Conservation (phyloP, 1,140 invertebrate species). For the Aphelinus atriplicis region DNA sequence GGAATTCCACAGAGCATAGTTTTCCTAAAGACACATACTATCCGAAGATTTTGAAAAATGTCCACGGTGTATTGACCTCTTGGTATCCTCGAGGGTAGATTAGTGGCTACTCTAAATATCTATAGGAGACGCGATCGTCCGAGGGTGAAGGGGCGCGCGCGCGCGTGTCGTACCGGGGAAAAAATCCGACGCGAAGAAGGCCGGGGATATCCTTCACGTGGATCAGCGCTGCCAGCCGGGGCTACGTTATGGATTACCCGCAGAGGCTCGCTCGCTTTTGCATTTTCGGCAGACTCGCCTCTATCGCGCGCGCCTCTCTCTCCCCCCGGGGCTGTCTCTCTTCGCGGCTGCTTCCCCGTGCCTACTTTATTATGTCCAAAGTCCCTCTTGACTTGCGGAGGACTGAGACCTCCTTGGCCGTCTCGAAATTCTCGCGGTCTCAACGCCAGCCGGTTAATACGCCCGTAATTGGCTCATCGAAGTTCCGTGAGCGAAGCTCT, state of each 20-base stretch:
- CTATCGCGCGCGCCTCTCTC: neutral
- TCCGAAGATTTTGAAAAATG: too few relatives aligned
- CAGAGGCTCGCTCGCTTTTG: constrained; percentile 7
- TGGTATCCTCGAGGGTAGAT: too few relatives aligned
- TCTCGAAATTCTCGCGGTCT: neutral
- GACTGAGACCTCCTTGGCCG: constrained; percentile 19
- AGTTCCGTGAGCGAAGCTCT: constrained; percentile 13
- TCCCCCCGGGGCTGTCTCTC: neutral
- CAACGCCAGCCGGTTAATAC: neutral
- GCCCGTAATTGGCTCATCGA: constrained; percentile 32
- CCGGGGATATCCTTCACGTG: constrained; percentile 34
- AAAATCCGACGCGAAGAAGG: constrained; percentile 39
- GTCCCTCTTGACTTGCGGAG: constrained; percentile 30
- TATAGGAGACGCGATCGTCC: too few relatives aligned
- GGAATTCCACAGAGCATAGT: too few relatives aligned
- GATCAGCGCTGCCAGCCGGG: constrained; percentile 26
- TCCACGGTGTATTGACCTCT: too few relatives aligned
- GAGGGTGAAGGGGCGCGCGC: neutral
- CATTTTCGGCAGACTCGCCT: neutral
- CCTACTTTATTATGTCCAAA: constrained; percentile 33
- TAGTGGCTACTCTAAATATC: too few relatives aligned
- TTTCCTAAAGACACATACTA: too few relatives aligned
- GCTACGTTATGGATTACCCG: constrained; percentile 34
- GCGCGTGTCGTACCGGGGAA: constrained; percentile 16
- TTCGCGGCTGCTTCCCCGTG: neutral